Conservation (phyloP, 1,140 invertebrate species). For the Hyles euphorbiae region DNA sequence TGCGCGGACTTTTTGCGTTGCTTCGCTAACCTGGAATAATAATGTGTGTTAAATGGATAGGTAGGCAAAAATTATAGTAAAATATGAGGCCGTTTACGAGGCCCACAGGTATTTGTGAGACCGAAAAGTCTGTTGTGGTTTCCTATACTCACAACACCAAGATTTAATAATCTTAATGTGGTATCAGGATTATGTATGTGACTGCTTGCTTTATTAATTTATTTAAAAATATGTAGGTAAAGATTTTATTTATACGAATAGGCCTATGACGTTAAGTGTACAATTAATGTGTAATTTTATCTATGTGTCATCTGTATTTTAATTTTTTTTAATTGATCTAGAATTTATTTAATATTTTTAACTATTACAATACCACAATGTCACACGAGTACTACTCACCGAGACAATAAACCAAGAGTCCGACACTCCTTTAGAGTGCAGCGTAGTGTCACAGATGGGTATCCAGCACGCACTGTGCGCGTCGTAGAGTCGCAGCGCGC, state of each 20-base stretch:
- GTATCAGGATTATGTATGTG: too few species aligned
- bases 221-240: too few species aligned
- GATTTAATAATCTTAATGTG: too few species aligned
- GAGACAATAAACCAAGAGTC: constrained; percentile 69
- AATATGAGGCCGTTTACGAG: too few species aligned
- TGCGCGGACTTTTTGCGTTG: constrained; percentile 84
- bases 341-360: not conserved
- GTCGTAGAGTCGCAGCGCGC: constrained; percentile 80
- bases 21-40: constrained; percentile 84
- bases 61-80: not conserved
- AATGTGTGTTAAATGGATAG: not conserved
- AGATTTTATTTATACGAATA: too few species aligned
- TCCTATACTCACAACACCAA: too few species aligned
- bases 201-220: too few species aligned
- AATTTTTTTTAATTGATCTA: not conserved
- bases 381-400: constrained; percentile 33
- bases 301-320: not conserved
- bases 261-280: too few species aligned
- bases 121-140: too few species aligned
- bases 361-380: not conserved
- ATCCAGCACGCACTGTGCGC: constrained; percentile 83
- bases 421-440: constrained; percentile 76
- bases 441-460: constrained; percentile 84
- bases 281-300: not conserved
- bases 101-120: too few species aligned